Percentiles rank a stretch among this genome's conserved stretches.
These are phyloP conservation scores for Glaucidium brasilianum DNA, from an alignment of 2,113 vertebrate species.

Conservation along the genomic window DNA sequence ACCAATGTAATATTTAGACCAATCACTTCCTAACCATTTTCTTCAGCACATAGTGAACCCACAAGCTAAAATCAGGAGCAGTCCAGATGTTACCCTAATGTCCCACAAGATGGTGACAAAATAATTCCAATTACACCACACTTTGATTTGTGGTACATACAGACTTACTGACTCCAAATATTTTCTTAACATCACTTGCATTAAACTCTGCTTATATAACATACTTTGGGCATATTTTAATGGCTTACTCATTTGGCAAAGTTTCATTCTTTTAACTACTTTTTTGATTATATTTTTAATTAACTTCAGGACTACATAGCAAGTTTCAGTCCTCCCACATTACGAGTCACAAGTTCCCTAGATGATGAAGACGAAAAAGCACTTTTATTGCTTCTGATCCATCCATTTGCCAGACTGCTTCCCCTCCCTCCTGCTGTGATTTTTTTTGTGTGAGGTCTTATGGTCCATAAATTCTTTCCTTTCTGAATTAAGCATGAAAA, in stretches of 20 bases:
- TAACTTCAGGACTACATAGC: not conserved
- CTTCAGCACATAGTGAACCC: not conserved
- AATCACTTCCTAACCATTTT: not conserved
- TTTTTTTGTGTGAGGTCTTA: not conserved
- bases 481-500: not conserved
- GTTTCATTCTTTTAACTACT: not conserved
- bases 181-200: not conserved
- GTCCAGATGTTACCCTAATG: not conserved
- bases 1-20: not conserved
- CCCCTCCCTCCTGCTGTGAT: not conserved
- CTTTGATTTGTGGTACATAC: not conserved
- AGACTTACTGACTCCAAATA: not conserved
- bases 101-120: slow-evolving; percentile 43
- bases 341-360: not conserved
- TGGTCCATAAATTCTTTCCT: not conserved
- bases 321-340: not conserved
- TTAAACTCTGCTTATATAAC: not conserved
- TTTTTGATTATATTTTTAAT: slow-evolving; percentile 4
- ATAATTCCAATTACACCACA: not conserved
- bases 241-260: not conserved
- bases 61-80: not conserved
- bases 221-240: not conserved
- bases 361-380: not conserved
- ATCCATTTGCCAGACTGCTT: not conserved
- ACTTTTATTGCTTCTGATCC: not conserved